A percentile compares a stretch with the other conserved stretches of the same genome.
Conservation (phyloP, 2,113 vertebrate species). For the Mohoua ochrocephala region DNA sequence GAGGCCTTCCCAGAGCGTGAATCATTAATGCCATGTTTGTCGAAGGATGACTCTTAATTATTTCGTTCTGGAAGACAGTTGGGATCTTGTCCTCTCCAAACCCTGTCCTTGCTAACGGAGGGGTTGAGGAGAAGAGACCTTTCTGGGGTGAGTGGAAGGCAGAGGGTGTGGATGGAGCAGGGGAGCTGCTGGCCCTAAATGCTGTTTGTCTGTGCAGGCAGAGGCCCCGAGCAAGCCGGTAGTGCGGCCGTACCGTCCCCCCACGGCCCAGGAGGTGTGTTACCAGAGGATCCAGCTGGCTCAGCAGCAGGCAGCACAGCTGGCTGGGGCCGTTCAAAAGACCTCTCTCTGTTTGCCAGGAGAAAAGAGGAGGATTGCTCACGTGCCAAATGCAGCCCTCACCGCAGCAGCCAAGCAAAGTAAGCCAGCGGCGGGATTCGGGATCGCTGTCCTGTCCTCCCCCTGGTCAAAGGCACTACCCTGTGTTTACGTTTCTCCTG, state of each 20-base stretch:
- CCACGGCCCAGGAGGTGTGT: conserved; percentile 89
- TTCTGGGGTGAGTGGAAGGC: neutral
- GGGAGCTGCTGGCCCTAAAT: neutral
- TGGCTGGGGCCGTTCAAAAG: conserved; percentile 62
- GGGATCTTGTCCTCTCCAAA: neutral
- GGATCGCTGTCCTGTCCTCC: neutral
- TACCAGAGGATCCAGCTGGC: conserved; percentile 90
- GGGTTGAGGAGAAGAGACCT: neutral
- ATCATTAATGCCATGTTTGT: neutral
- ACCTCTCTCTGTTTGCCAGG: conserved; percentile 65
- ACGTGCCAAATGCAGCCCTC: conserved; percentile 73
- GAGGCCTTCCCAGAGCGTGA: neutral
- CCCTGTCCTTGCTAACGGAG: neutral
- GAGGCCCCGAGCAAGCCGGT: conserved; percentile 66
- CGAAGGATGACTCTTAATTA: neutral
- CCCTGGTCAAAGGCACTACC: neutral
- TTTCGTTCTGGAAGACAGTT: neutral
- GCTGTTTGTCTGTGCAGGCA: conserved; percentile 41
- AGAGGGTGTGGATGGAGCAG: neutral
- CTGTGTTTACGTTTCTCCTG: neutral
- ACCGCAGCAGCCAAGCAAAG: conserved; percentile 62
- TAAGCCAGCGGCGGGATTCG: neutral
- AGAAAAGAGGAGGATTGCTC: conserved; percentile 87
- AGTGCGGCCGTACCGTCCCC: conserved; percentile 72
- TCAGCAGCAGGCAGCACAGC: conserved; percentile 78